Evolutionary conservation across 37 sponge, comb jelly and placozoan genomes (phyloP).

Genomic region (Aphrocallistes beatrix): DNA sequence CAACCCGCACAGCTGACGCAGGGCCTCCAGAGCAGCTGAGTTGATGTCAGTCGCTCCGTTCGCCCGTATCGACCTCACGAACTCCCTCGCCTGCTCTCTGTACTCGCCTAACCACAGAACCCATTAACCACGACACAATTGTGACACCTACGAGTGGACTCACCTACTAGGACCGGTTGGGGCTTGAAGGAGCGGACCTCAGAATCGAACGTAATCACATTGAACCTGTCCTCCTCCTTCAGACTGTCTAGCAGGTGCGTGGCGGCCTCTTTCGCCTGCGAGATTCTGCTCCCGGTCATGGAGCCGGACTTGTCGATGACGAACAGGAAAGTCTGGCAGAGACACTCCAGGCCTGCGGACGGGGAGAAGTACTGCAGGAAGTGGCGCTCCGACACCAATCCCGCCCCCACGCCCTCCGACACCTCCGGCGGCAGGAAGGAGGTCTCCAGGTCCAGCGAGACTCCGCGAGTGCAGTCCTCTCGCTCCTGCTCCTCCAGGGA

Average conservation of each 20-base stretch:
- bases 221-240: neutral
- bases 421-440: neutral
- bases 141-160: neutral
- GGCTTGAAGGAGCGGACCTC: neutral
- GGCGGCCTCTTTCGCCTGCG: neutral
- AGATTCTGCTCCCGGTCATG: neutral
- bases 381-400: neutral
- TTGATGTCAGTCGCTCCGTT: neutral
- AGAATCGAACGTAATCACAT: neutral
- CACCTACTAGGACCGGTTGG: neutral
- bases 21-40: neutral
- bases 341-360: neutral
- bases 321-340: constrained; percentile 2
- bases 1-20: neutral
- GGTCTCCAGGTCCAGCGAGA: constrained; percentile 10
- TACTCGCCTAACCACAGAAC: neutral
- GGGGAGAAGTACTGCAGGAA: neutral
- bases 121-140: neutral
- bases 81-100: neutral
- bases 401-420: neutral
- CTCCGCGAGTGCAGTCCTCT: neutral
- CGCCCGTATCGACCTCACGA: neutral
- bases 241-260: neutral
- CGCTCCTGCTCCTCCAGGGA: neutral
- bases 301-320: neutral